Conservation (phyloP, 1,140 invertebrate species). For the Platorchestia sp. region DNA sequence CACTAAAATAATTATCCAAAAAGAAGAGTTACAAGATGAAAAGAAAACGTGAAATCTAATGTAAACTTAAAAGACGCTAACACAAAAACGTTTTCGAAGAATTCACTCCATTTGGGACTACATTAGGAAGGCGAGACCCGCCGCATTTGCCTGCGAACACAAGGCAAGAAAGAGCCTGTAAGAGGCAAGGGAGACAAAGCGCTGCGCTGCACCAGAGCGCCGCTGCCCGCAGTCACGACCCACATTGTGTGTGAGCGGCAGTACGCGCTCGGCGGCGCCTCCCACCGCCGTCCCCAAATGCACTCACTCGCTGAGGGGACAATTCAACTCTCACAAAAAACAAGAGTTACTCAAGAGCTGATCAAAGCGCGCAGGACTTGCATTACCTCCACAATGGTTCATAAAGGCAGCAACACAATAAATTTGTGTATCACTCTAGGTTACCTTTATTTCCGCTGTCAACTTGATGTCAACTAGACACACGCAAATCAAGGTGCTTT, state of each 20-base stretch:
- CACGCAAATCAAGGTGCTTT: not conserved
- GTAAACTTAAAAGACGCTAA: not conserved
- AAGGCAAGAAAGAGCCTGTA: not conserved
- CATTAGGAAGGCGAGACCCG: not conserved
- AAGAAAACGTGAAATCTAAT: not conserved
- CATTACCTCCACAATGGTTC: not conserved
- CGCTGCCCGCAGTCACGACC: not conserved
- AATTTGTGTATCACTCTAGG: not conserved
- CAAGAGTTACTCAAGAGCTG: not conserved
- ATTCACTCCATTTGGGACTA: not conserved
- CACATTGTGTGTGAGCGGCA: not conserved
- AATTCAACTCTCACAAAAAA: not conserved
- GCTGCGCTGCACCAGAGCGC: not conserved
- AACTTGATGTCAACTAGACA: not conserved
- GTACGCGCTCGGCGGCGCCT: not conserved
- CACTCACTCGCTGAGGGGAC: not conserved
- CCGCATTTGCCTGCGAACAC: not conserved
- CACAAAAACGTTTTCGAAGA: not conserved
- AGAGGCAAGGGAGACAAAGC: not conserved
- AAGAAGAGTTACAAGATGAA: not conserved
- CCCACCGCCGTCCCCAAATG: not conserved
- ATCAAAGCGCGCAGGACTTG: not conserved
- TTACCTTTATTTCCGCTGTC: not conserved
- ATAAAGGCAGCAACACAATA: not conserved
- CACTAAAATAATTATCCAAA: not conserved